Conservation (phyloP, 2,888 invertebrate species). For the Rhodophaea formosa region DNA sequence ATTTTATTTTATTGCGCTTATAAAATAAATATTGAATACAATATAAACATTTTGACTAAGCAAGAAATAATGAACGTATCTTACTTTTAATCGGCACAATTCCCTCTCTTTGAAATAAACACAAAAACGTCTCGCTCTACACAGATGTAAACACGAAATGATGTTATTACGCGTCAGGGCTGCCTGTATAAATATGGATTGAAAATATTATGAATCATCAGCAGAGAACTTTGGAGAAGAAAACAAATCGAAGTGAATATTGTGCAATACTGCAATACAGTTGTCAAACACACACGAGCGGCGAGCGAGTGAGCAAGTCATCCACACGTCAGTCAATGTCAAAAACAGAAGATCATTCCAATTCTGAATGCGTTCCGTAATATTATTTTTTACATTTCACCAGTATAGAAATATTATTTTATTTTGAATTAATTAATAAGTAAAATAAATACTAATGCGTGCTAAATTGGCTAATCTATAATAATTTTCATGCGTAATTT, state of each 20-base stretch:
- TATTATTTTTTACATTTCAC: too few species aligned
- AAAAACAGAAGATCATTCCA: constrained; percentile 43
- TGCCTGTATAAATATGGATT: constrained; percentile 40
- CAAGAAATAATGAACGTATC: too few species aligned
- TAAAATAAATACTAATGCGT: too few species aligned
- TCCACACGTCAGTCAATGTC: constrained; percentile 29
- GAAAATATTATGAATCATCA: constrained; percentile 53
- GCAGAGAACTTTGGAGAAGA: constrained; percentile 41
- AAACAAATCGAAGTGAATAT: constrained; percentile 35
- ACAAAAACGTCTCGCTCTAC: constrained; percentile 27
- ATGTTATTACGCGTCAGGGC: constrained; percentile 31
- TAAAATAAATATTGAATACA: too few species aligned
- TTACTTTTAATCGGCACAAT: not conserved
- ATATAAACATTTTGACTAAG: too few species aligned
- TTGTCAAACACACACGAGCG: not conserved
- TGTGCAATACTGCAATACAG: constrained; percentile 43
- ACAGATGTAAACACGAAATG: constrained; percentile 38
- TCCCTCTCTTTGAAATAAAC: not conserved
- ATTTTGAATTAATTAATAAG: too few species aligned
- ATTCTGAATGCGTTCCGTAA: not conserved
- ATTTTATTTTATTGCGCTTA: too few species aligned
- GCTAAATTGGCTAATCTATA: too few species aligned
- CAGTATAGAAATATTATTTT: too few species aligned
- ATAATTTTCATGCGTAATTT: too few species aligned
- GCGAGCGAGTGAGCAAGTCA: too few species aligned